These are phyloP conservation scores for Mya arenaria DNA, from an alignment of 1,140 invertebrate genomes.

Conservation along the genomic window DNA sequence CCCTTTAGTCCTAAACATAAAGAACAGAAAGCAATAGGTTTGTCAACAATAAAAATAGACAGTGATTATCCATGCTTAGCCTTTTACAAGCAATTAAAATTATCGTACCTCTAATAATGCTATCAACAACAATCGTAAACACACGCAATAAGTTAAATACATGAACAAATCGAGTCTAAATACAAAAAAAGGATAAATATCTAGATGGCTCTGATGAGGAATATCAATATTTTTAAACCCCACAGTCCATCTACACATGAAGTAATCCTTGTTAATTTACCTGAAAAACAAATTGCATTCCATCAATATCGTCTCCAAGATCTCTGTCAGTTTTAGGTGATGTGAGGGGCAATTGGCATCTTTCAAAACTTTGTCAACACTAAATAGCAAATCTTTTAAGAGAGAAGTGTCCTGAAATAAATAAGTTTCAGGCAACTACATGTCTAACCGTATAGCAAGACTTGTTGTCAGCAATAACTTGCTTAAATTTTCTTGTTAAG, in stretches of 20 bases:
- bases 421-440: not conserved
- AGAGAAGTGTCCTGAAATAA: conserved; percentile 34
- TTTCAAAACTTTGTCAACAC: conserved; percentile 32
- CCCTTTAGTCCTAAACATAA: not conserved
- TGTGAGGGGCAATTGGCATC: not conserved
- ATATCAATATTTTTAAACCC: not conserved
- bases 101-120: not conserved
- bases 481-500: not conserved
- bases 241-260: not conserved
- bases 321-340: not conserved
- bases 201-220: not conserved
- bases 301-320: not conserved
- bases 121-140: not conserved
- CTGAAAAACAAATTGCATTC: not conserved
- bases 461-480: not conserved
- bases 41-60: not conserved
- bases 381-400: conserved; percentile 26
- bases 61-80: not conserved
- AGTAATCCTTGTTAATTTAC: not conserved
- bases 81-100: not conserved
- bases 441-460: not conserved
- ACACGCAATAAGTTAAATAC: not conserved
- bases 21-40: not conserved
- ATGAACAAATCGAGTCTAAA: not conserved
- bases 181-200: not conserved